Evolutionary conservation across 2,797 vertebrate species (phyloP).

Genomic region (Ceryle rudis): DNA sequence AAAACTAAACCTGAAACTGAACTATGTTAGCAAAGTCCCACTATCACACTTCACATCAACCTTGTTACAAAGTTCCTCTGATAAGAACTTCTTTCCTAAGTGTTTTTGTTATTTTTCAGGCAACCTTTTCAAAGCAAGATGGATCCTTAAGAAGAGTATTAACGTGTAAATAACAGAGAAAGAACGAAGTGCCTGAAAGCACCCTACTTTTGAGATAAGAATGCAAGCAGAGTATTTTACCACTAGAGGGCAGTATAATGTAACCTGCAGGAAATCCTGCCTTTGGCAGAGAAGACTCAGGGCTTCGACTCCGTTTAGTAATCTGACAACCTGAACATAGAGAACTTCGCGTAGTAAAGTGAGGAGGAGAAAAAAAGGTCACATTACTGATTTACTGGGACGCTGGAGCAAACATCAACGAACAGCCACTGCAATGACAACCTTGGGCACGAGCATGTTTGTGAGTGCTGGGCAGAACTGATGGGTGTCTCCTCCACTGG

Average conservation of each 20-base stretch:
- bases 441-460: not conserved
- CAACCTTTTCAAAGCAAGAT: not conserved
- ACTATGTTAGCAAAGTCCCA: not conserved
- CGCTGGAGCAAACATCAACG: not conserved
- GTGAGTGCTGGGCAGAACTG: not conserved
- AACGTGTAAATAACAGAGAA: accelerated
- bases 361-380: not conserved
- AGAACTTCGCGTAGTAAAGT: accelerated
- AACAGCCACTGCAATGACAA: not conserved
- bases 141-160: not conserved
- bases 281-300: accelerated
- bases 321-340: accelerated
- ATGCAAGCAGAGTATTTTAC: not conserved
- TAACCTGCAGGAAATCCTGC: not conserved
- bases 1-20: not conserved
- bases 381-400: not conserved
- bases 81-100: not conserved
- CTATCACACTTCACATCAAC: not conserved
- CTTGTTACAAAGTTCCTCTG: not conserved
- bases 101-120: not conserved
- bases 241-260: slow-evolving; percentile 41
- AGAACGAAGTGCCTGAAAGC: not conserved
- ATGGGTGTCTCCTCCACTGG: accelerated
- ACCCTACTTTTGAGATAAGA: not conserved
- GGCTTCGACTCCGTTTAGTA: accelerated